A percentile compares a stretch with the other conserved stretches of the same genome.
Conservation (phyloP, 2,797 vertebrate genomes). For the Delichon dasypus region DNA sequence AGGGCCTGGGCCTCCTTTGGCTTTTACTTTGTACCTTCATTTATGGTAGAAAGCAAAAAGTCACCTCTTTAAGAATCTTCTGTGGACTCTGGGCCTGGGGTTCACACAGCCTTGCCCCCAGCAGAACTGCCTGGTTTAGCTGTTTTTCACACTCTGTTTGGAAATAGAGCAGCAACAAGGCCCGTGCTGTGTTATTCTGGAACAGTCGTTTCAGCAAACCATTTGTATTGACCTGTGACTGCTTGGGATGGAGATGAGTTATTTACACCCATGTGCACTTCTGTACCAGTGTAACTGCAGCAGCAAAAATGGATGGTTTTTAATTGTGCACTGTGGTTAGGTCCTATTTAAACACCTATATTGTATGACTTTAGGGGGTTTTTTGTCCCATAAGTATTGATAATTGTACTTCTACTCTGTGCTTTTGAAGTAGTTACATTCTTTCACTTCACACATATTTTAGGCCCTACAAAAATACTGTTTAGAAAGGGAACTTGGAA, state of each 20-base stretch:
- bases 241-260: neutral
- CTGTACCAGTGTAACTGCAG: neutral
- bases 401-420: neutral
- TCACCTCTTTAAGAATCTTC: neutral
- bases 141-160: neutral
- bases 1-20: neutral
- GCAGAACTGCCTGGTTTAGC: neutral
- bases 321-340: neutral
- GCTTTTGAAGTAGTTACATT: neutral
- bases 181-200: neutral
- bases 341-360: neutral
- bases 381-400: neutral
- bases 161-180: neutral
- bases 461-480: neutral
- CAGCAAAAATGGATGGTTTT: neutral
- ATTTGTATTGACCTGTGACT: neutral
- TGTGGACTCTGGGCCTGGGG: neutral
- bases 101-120: neutral
- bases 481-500: neutral
- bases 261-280: neutral
- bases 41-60: neutral
- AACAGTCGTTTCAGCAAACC: neutral
- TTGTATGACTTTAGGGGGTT: neutral
- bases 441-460: neutral
- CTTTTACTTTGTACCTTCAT: neutral